phyloP scores from a whole-genome alignment of 37 sponge, comb jelly and placozoan genomes.

The Corticium candelabrum region DNA sequence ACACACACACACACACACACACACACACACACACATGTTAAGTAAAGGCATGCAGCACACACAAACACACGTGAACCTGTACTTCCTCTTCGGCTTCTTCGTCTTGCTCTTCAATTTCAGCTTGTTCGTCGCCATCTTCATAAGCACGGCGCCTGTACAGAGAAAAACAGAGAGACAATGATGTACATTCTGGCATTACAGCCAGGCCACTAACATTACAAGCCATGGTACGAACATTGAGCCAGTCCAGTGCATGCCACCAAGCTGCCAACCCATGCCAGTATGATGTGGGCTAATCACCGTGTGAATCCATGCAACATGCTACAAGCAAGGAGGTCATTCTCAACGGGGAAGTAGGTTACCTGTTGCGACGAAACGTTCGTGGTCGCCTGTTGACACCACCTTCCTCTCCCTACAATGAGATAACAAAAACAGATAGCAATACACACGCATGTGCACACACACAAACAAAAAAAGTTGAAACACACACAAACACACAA shows the following conservation, averaged over 20 bases:
- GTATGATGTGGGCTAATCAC: too few species aligned
- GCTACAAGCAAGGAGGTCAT: too few species aligned
- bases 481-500: neutral
- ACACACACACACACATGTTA: too few species aligned
- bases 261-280: too few species aligned
- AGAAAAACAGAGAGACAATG: neutral
- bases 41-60: neutral
- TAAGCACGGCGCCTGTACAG: neutral
- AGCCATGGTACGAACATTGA: too few species aligned
- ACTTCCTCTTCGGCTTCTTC: neutral
- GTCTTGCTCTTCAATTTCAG: neutral
- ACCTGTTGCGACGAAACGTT: too few species aligned
- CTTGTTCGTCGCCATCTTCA: neutral
- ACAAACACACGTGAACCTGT: neutral
- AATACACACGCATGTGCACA: neutral
- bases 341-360: too few species aligned
- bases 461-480: neutral
- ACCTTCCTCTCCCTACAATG: constrained; percentile 35
- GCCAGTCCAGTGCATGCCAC: too few species aligned
- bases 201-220: too few species aligned
- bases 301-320: too few species aligned
- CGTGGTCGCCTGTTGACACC: too few species aligned
- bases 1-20: too few species aligned
- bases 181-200: neutral
- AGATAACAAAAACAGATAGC: neutral